These are phyloP conservation scores for Mormyrops boulengeri DNA, from an alignment of 2,797 vertebrate species.

Conservation along the genomic window DNA sequence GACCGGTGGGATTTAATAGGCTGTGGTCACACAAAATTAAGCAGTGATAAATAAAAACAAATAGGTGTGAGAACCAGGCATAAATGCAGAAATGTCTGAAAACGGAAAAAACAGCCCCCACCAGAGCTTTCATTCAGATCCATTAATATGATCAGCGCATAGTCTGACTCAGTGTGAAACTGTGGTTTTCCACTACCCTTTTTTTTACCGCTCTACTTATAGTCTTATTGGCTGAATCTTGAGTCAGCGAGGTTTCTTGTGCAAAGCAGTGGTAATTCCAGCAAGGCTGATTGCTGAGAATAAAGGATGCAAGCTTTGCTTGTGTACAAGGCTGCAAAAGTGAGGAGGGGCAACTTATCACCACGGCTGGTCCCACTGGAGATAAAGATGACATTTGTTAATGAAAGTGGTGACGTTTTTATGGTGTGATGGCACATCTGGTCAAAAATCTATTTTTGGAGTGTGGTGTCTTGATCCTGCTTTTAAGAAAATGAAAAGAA, in stretches of 20 bases:
- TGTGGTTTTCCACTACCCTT: not conserved
- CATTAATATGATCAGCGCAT: not conserved
- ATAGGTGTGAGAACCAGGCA: not conserved
- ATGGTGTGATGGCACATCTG: not conserved
- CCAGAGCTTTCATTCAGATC: not conserved
- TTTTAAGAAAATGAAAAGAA: not conserved
- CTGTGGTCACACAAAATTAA: not conserved
- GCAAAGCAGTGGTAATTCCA: not conserved
- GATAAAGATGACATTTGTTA: not conserved
- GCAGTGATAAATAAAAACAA: not conserved
- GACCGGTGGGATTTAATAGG: not conserved
- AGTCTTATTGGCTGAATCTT: not conserved
- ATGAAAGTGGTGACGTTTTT: not conserved
- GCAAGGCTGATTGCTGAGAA: not conserved
- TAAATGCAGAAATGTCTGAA: not conserved
- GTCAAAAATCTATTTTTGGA: not conserved
- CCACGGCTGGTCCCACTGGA: too few species aligned
- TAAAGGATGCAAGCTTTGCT: not conserved
- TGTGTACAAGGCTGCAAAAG: not conserved
- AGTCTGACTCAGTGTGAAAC: not conserved
- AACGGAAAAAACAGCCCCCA: not conserved
- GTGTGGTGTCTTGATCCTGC: not conserved
- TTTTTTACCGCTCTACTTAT: not conserved
- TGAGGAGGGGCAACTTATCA: not conserved
- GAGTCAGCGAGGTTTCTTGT: not conserved